Evolutionary conservation across 2,888 invertebrate genomes (phyloP), one percentile per base, ranked within the genome.

Genomic region (Baronia brevicornis): DNA sequence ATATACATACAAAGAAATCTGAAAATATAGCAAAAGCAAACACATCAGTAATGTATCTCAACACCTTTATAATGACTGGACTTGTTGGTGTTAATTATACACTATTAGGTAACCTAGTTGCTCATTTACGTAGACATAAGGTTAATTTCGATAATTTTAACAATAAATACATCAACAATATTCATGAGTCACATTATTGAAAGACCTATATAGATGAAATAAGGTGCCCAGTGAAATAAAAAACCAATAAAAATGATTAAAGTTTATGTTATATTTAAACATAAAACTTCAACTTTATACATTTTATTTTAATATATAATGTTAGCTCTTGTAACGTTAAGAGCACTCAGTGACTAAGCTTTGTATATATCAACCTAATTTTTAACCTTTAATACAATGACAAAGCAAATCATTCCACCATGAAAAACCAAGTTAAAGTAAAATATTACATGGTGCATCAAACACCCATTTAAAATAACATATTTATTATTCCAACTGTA

Each of bases 291-390:
- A 72, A 77, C 58, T 72, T 52, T 73, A 71, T 68, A 60, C 52
- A 64, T 78, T 80, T 79, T 74, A 51, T 67, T 71, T 72, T 78
- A 69, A 71, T 68, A 70, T 77, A 78, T 70, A 79, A 62, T 71
- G 60, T 64, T 64, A 68, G 70, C 82, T 72, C 77, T 40, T 43
- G 51, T 60, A 54, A 55, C 56, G 15, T 62, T 73, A 50, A 52
- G 72, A 79, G 79, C 75, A 57, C 60, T 54, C 57, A 55, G 66
- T 75, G 75, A 79, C 82, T 78, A 78, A 71, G 50, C 58, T 69
- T 54, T 48, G 46, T 58, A 64, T 54, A 25, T 44, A 65, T 61
- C 60, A 60, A 64, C 57, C 71, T 72, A 73, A 60, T 53, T 19
- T 35, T 29, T 10, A 23, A 59, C 56, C 57, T 52, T 46, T 46